phyloP scores from a whole-genome alignment of 2,888 invertebrate species.

The Branchipolynoe longqiensis region DNA sequence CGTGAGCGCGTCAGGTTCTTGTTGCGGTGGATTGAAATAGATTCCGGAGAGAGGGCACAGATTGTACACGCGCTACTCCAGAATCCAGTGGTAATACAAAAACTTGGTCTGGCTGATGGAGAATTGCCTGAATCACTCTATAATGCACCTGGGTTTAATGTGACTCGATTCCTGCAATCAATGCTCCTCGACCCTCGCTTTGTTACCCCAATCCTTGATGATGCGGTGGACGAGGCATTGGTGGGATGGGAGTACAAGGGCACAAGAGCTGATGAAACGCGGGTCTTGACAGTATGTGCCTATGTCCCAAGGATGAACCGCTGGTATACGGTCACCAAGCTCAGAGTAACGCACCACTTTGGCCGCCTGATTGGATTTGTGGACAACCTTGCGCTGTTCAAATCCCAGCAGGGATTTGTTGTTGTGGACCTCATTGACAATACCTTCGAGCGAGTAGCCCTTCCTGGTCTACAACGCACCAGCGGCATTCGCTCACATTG shows the following conservation, averaged over 20 bases:
- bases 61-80: background rate
- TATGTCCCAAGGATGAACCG: conserved; percentile 2
- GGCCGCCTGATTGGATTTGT: conserved; percentile 13
- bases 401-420: conserved; percentile 3
- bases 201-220: background rate
- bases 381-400: background rate
- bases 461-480: background rate
- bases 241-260: conserved; percentile 21
- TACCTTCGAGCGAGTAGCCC: background rate
- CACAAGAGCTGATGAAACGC: background rate
- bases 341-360: background rate
- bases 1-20: background rate
- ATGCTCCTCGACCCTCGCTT: background rate
- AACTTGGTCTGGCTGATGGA: background rate
- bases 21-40: background rate
- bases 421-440: conserved; percentile 14
- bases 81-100: background rate
- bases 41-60: background rate
- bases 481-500: conserved; percentile 3
- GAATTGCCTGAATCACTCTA: too few relatives aligned
- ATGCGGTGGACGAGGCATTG: background rate
- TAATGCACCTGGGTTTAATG: background rate
- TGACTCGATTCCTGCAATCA: background rate
- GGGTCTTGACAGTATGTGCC: background rate
- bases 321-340: conserved; percentile 20